These are phyloP conservation scores for Ctenosaura bakeri DNA, from an alignment of 2,797 vertebrate species.

Conservation along the genomic window DNA sequence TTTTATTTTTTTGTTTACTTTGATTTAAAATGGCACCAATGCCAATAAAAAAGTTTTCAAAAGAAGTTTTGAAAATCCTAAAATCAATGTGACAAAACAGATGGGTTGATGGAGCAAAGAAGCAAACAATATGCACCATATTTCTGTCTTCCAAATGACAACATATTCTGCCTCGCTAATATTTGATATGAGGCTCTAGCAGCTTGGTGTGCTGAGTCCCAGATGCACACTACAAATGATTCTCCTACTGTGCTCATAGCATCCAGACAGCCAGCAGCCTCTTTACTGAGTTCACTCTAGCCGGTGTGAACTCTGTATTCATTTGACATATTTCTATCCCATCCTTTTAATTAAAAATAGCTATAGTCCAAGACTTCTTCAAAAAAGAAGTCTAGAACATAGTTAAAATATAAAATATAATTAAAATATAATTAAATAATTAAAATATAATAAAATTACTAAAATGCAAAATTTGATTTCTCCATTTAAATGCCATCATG, in stretches of 20 bases:
- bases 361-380: background rate
- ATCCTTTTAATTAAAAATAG: background rate
- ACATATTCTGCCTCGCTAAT: background rate
- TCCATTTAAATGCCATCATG: background rate
- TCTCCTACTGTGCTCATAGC: too few relatives aligned
- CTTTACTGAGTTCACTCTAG: background rate
- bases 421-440: background rate
- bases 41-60: background rate
- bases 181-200: background rate
- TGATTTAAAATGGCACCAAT: background rate
- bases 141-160: background rate
- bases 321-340: background rate
- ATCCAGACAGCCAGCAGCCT: background rate
- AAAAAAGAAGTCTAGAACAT: background rate
- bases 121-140: background rate
- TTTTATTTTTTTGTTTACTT: conserved; percentile 1
- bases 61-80: background rate
- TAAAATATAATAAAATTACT: background rate
- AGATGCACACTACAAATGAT: background rate
- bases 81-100: background rate
- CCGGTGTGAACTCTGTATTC: background rate
- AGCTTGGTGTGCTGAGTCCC: too few relatives aligned
- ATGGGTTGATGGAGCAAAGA: background rate
- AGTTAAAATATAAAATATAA: background rate
- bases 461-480: background rate